Conservation (phyloP, 2,113 vertebrate species). For the Octodon degus region DNA sequence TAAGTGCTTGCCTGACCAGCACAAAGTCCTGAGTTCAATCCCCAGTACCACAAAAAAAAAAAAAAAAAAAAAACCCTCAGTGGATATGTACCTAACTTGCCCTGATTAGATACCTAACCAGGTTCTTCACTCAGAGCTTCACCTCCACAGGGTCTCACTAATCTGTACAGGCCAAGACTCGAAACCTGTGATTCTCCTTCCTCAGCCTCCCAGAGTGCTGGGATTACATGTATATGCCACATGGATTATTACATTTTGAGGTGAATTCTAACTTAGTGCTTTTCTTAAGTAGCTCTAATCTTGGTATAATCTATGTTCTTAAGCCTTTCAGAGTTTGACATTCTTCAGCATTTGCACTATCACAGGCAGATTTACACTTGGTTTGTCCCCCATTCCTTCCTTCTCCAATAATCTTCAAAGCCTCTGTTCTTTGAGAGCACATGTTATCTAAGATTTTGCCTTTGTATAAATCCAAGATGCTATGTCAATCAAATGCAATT, state of each 20-base stretch:
- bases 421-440: neutral
- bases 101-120: neutral
- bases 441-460: neutral
- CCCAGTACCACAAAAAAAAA: too few relatives aligned
- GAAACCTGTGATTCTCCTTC: neutral
- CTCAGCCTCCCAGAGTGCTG: neutral
- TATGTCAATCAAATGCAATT: neutral
- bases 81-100: neutral
- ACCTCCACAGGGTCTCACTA: neutral
- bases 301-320: neutral
- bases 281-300: slow-evolving; percentile 15
- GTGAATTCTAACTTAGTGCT: neutral
- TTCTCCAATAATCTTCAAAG: neutral
- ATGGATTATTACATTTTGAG: neutral
- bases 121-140: neutral
- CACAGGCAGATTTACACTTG: neutral
- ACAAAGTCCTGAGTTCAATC: too few relatives aligned
- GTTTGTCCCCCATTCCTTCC: too few relatives aligned
- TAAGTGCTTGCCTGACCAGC: too few relatives aligned
- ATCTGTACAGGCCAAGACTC: neutral
- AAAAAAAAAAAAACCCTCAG: neutral
- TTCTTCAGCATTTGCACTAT: neutral
- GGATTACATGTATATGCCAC: neutral
- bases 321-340: neutral
- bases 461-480: neutral